A percentile compares a stretch with the other conserved stretches of the same genome.
phyloP scores from a whole-genome alignment of 1,140 invertebrate genomes.

The Heterodera schachtii region DNA sequence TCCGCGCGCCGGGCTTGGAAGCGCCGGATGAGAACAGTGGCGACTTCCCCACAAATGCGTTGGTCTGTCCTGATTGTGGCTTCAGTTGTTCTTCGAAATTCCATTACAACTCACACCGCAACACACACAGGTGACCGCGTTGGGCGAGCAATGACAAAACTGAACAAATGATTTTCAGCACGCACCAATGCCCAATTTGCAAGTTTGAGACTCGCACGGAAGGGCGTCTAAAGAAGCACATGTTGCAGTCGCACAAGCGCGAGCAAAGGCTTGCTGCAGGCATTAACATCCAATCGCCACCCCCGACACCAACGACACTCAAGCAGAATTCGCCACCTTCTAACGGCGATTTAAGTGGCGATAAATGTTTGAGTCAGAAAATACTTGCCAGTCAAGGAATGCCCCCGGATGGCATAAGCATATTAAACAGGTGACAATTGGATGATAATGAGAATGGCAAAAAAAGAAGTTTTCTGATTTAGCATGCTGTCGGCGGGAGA shows the following conservation, averaged over 20 bases:
- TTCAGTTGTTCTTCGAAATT: constrained; percentile 64
- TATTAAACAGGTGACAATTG: not conserved
- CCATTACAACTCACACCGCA: constrained; percentile 70
- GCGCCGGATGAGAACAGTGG: constrained; percentile 34
- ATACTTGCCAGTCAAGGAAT: constrained; percentile 3
- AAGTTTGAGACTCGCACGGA: constrained; percentile 72
- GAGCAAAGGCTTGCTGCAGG: constrained; percentile 14
- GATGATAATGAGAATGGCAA: not conserved
- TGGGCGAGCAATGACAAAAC: not conserved
- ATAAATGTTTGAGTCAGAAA: constrained; percentile 7
- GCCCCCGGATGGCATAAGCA: not conserved
- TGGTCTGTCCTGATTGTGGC: constrained; percentile 65
- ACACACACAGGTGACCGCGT: constrained; percentile 68
- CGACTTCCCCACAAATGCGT: constrained; percentile 25
- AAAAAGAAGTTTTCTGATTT: not conserved
- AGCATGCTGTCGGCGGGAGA: not conserved
- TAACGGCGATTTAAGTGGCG: not conserved
- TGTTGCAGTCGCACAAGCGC: constrained; percentile 61
- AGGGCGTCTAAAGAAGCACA: constrained; percentile 71
- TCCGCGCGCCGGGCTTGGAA: constrained; percentile 49
- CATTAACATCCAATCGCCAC: constrained; percentile 2
- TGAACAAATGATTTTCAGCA: constrained; percentile 65
- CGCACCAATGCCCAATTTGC: constrained; percentile 69
- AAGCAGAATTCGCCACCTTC: constrained; percentile 3
- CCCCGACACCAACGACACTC: not conserved